Conservation (phyloP, 2,797 vertebrate genomes). For the Poeciliopsis gracilis region DNA sequence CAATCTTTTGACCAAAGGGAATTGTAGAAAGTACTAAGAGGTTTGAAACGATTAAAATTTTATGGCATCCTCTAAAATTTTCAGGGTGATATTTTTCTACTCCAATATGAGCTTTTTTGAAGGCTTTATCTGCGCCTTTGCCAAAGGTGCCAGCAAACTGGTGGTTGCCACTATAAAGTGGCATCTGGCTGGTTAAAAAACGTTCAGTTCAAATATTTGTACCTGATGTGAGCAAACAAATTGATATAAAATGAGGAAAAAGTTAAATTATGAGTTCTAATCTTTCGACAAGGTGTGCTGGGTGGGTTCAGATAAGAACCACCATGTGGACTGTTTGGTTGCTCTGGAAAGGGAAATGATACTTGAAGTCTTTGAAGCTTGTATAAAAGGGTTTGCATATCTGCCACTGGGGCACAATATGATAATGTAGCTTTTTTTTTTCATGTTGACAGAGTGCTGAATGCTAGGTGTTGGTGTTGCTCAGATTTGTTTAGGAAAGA, state of each 20-base stretch:
- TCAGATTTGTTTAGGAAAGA: slow-evolving; percentile 36
- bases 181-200: slow-evolving; percentile 3
- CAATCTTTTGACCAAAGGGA: neutral
- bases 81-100: neutral
- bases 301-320: slow-evolving; percentile 49
- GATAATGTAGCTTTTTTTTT: slow-evolving; percentile 26
- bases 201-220: slow-evolving; percentile 1
- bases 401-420: slow-evolving; percentile 27
- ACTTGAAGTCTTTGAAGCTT: slow-evolving; percentile 40
- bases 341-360: slow-evolving; percentile 41
- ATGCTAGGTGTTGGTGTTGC: slow-evolving; percentile 24
- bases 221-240: slow-evolving; percentile 16
- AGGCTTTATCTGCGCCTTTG: neutral
- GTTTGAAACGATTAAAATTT: too few relatives aligned
- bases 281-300: slow-evolving; percentile 48
- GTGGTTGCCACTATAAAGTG: neutral
- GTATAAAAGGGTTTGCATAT: slow-evolving; percentile 35
- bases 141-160: neutral
- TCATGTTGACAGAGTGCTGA: slow-evolving; percentile 35
- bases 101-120: neutral
- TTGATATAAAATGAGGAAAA: slow-evolving; percentile 21
- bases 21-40: neutral
- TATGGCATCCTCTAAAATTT: neutral
- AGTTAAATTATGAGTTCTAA: slow-evolving; percentile 37
- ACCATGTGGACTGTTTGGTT: slow-evolving; percentile 40